Conservation (phyloP, 2,797 vertebrate genomes). For the Lepus townsendii region DNA sequence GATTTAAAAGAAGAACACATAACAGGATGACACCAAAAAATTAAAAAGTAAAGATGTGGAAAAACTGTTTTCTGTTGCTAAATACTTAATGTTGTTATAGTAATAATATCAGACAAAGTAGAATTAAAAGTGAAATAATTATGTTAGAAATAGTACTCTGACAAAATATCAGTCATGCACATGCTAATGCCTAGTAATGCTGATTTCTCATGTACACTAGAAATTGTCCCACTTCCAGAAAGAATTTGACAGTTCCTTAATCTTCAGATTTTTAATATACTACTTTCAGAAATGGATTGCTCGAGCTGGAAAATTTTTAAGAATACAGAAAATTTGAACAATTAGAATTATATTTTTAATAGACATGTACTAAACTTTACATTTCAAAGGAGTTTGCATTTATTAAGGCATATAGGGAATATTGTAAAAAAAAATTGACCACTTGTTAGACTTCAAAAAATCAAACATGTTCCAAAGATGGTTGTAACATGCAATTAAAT, state of each 20-base stretch:
- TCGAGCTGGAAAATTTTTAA: not conserved
- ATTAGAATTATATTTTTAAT: not conserved
- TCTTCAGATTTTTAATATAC: not conserved
- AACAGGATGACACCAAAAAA: conserved; percentile 16
- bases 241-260: not conserved
- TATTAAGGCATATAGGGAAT: not conserved
- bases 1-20: not conserved
- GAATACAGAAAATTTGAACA: conserved; percentile 12
- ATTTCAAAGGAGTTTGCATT: not conserved
- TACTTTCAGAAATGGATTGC: not conserved
- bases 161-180: not conserved
- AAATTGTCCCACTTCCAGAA: not conserved
- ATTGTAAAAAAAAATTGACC: not conserved
- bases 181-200: not conserved
- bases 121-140: not conserved
- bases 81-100: not conserved
- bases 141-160: not conserved
- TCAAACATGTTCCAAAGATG: not conserved
- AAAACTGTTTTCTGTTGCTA: not conserved
- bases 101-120: conserved; percentile 14
- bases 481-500: not conserved
- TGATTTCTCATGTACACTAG: not conserved
- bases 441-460: not conserved
- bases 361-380: not conserved
- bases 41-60: not conserved